These are phyloP conservation scores for Drosophila baimaii DNA, from an alignment of 1,140 invertebrate species.

Conservation along the genomic window DNA sequence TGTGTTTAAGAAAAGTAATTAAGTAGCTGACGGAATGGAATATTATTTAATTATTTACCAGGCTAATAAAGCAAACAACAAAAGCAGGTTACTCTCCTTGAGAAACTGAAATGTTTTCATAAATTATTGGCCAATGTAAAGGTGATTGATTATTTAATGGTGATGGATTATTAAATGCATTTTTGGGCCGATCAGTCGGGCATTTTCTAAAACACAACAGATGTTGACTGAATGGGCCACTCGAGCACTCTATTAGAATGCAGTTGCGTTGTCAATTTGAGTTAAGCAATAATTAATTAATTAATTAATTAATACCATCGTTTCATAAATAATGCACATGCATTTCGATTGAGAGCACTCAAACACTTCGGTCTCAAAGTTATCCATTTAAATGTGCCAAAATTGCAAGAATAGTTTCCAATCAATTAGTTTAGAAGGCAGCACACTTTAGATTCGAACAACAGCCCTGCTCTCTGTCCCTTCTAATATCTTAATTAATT, in stretches of 20 bases:
- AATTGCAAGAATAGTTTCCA: conserved; percentile 3
- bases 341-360: background rate
- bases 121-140: background rate
- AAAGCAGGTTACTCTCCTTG: background rate
- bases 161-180: background rate
- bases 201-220: too few species aligned
- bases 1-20: background rate
- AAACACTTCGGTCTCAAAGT: too few species aligned
- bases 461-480: conserved; percentile 11
- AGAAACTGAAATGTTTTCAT: background rate
- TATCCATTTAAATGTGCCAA: background rate
- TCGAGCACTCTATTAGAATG: background rate
- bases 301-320: background rate
- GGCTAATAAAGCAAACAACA: background rate
- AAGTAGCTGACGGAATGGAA: background rate
- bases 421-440: conserved; percentile 29
- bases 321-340: background rate
- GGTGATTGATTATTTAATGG: background rate
- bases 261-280: background rate
- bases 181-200: too few species aligned
- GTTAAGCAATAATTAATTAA: background rate
- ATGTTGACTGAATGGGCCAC: background rate
- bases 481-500: conserved; percentile 42
- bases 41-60: background rate
- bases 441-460: conserved; percentile 21